Percentiles rank a stretch among this genome's conserved stretches.
Conservation (phyloP, 2,888 invertebrate genomes). For the Sesamia inferens region DNA sequence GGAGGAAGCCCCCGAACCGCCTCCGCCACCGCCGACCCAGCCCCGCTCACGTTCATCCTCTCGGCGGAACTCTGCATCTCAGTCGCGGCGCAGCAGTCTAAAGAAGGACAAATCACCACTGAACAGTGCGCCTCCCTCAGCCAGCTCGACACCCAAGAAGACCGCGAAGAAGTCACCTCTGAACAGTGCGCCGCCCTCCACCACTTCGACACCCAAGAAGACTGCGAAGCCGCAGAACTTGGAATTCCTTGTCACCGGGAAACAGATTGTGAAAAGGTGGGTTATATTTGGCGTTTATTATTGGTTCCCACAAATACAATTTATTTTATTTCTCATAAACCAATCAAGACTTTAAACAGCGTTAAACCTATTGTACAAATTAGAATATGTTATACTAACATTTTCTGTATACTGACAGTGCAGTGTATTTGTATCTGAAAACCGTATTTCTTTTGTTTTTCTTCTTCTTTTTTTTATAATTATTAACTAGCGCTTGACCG, state of each 20-base stretch:
- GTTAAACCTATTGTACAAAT: no score
- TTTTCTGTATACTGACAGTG: no score
- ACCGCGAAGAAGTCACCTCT: constrained; percentile 57
- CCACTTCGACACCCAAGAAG: constrained; percentile 77
- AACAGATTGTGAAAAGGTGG: constrained; percentile 80
- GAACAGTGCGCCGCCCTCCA: constrained; percentile 65
- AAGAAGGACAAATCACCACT: constrained; percentile 67
- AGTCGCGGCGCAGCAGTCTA: constrained; percentile 77
- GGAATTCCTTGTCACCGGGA: constrained; percentile 84
- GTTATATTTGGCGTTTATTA: background rate
- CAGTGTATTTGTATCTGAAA: no score
- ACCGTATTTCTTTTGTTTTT: no score
- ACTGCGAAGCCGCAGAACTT: constrained; percentile 70
- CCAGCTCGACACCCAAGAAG: constrained; percentile 38
- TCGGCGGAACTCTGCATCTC: constrained; percentile 77
- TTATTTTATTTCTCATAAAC: background rate
- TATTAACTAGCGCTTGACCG: no score
- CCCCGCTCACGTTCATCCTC: constrained; percentile 74
- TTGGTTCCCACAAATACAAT: background rate
- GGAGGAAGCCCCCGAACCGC: background rate
- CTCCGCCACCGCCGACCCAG: constrained; percentile 19
- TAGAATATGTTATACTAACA: no score
- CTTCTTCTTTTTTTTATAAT: no score
- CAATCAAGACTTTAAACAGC: no score
- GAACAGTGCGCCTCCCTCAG: no score